Evolutionary conservation across 2,888 invertebrate species (phyloP).

Genomic region (Lasius fuliginosus): DNA sequence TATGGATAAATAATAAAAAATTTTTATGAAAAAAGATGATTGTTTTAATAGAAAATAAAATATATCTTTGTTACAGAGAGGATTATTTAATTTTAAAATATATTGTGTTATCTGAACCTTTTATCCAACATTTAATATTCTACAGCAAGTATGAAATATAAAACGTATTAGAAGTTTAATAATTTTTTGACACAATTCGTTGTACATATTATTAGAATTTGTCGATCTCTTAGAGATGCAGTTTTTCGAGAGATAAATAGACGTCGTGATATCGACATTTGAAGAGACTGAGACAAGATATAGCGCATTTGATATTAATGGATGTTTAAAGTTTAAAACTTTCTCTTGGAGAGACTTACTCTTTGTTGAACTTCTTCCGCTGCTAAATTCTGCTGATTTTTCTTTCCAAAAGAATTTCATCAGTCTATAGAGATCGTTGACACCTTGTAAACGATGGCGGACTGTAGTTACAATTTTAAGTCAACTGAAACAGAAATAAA

Average conservation of each 20-base stretch:
- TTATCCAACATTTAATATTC: background rate
- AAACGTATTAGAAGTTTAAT: background rate
- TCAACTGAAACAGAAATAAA: background rate
- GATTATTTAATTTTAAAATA: constrained; percentile 10
- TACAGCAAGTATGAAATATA: background rate
- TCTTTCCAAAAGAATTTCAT: constrained; percentile 7
- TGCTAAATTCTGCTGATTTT: background rate
- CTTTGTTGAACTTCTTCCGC: constrained; percentile 24
- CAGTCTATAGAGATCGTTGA: constrained; percentile 28
- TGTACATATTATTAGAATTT: background rate
- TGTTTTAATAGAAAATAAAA: background rate
- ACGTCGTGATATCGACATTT: constrained; percentile 33
- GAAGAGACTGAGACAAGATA: constrained; percentile 18
- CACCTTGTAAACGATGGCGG: background rate
- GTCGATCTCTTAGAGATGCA: background rate
- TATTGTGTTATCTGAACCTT: background rate
- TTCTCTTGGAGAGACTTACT: background rate
- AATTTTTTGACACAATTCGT: background rate
- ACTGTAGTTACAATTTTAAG: background rate
- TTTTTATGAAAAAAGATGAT: background rate
- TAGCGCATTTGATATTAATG: constrained; percentile 51
- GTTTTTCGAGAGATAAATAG: constrained; percentile 19
- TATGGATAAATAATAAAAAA: background rate
- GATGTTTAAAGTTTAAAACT: constrained; percentile 33
- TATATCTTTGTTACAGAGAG: background rate